phyloP scores from a whole-genome alignment of 2,797 vertebrate species.

The Philypnodon macrostomus region DNA sequence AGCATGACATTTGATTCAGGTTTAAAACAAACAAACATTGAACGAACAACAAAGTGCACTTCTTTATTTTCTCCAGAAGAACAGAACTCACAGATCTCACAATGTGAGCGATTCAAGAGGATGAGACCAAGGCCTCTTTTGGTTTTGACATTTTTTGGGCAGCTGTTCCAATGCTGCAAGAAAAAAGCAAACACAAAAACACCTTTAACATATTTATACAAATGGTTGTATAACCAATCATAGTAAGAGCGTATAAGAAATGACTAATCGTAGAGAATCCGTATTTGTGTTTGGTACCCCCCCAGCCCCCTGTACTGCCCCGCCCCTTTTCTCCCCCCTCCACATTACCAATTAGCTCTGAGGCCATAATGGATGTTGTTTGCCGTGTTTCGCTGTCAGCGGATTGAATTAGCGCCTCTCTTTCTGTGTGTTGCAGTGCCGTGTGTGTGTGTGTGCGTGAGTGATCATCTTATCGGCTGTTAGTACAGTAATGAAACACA shows the following conservation, averaged over 20 bases:
- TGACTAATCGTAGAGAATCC: too few species aligned
- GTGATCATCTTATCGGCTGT: constrained; percentile 75
- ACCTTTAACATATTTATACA: too few species aligned
- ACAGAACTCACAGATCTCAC: too few species aligned
- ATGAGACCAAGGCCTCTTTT: background rate
- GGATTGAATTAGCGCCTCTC: constrained; percentile 78
- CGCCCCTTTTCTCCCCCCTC: constrained; percentile 19
- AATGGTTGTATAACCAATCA: too few species aligned
- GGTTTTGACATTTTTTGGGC: background rate
- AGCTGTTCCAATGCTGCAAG: background rate
- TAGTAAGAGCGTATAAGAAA: too few species aligned
- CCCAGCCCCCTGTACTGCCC: constrained; percentile 1
- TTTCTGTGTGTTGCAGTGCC: constrained; percentile 34
- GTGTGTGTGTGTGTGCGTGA: constrained; percentile 52
- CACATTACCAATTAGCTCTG: constrained; percentile 78
- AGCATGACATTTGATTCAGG: background rate
- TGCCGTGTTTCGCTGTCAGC: constrained; percentile 79
- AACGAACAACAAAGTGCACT: too few species aligned
- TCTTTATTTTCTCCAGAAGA: too few species aligned
- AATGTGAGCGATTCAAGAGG: background rate
- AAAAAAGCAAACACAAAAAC: too few species aligned
- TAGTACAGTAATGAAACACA: constrained; percentile 79
- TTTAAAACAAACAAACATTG: background rate
- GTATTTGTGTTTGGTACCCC: too few species aligned
- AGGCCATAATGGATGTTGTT: constrained; percentile 82